These are phyloP conservation scores for Labroides dimidiatus DNA, from an alignment of 2,797 vertebrate species.

Conservation along the genomic window DNA sequence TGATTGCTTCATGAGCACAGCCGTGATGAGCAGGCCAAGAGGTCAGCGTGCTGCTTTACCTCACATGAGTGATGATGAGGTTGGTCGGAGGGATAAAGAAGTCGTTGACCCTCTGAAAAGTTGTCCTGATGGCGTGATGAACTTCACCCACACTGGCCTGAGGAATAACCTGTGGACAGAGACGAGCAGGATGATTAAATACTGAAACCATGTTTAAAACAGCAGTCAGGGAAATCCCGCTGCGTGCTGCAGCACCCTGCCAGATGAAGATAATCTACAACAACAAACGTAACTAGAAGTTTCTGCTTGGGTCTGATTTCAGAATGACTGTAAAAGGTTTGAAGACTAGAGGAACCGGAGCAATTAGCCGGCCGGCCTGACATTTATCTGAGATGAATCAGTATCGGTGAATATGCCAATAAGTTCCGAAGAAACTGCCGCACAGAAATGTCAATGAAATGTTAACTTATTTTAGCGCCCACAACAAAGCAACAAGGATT, in stretches of 20 bases:
- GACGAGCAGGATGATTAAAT: background rate
- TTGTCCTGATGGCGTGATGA: slow-evolving; percentile 85
- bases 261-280: too few relatives aligned
- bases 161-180: slow-evolving; percentile 87
- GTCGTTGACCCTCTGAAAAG: slow-evolving; percentile 89
- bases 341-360: background rate
- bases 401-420: slow-evolving; percentile 5
- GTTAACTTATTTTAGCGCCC: background rate
- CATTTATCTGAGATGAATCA: slow-evolving; percentile 7
- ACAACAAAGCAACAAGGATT: background rate
- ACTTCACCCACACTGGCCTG: slow-evolving; percentile 91
- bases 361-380: slow-evolving; percentile 2
- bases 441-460: slow-evolving; percentile 11
- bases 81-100: slow-evolving; percentile 97
- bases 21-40: slow-evolving; percentile 49
- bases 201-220: too few relatives aligned
- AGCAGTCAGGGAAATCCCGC: too few relatives aligned
- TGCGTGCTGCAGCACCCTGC: background rate
- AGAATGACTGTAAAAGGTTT: background rate
- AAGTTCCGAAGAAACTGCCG: background rate
- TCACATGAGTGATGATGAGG: slow-evolving; percentile 97
- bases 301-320: background rate
- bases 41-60: slow-evolving; percentile 80
- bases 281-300: background rate
- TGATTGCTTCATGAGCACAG: slow-evolving; percentile 51